Base-by-base conservation (phyloP, 2,113 vertebrate species). In the Muntiacus reevesi region DNA sequence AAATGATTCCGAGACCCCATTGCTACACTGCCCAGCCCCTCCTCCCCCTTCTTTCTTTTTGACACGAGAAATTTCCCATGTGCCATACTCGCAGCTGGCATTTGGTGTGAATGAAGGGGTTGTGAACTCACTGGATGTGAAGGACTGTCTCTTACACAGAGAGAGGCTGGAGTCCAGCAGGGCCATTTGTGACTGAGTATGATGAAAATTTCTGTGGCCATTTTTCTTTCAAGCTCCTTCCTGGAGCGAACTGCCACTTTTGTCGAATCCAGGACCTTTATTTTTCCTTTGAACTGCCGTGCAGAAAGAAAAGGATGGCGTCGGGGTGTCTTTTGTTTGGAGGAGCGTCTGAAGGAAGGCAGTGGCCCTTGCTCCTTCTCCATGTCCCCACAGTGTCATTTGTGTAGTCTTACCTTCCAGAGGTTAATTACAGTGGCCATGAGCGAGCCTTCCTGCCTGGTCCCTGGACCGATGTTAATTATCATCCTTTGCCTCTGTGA, bases 401-500 rank as follows among this genome's bases (percentile, higher is more conserved):
- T 96, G 91, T 95, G 64, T 59, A 43, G 78, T 64, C 87, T 91
- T 98, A 23, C 98, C 94, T 98, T 98, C 87, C 86, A 96, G 81
- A 98, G 98, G 99, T 99, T 99, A 99, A 99, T 98, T 98, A 64
- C 83, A 19, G 84, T 96, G 92, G 97, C 98, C 98, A 47, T 0
- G 88, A 96, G 78, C 87, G 89, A 45, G 81, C 88, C 92, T 97
- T 71, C 98, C 88, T 93, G 87, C 96, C 89, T 95, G 95, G 76
- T 98, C 98, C 97, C 96, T 89, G 91, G 55, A 95, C 97, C 97
- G 74, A 93, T 98, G 97, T 98, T 99, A 99, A 99, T 99, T 99
- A 98, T 97, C 89, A 19, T 97, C 91, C 98, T 96, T 96, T 85
- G 0, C 4, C 94, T 83, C 87, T 95, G 60, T 98, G 98, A 91